These are phyloP conservation scores for Diplosoma virens DNA, from an alignment of 23 tunicate genomes.

Conservation along the genomic window DNA sequence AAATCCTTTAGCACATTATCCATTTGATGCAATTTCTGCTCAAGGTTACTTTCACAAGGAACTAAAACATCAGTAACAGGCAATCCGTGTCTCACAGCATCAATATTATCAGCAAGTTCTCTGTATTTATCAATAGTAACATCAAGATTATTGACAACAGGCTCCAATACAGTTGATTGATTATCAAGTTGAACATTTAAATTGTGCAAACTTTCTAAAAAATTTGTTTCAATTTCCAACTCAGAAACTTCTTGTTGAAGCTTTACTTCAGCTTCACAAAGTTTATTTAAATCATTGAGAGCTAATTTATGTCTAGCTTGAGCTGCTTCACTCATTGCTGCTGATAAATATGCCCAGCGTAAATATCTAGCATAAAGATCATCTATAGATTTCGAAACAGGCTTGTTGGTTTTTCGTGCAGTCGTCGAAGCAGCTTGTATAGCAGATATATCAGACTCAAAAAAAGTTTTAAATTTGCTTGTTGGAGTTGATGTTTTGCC, in stretches of 20 bases:
- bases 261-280: neutral
- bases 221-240: neutral
- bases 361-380: neutral
- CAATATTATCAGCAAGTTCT: conserved; percentile 1
- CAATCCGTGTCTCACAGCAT: neutral
- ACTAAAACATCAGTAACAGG: neutral
- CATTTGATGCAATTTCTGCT: neutral
- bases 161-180: neutral
- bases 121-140: neutral
- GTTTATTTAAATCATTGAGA: neutral
- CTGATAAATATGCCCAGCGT: neutral
- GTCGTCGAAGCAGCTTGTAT: neutral
- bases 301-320: neutral
- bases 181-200: neutral
- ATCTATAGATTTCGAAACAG: neutral
- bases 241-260: neutral
- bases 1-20: neutral
- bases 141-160: neutral
- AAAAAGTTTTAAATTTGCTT: neutral
- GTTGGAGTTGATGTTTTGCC: neutral
- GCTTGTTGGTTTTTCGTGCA: neutral
- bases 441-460: conserved; percentile 9
- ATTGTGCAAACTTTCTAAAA: neutral
- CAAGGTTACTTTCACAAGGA: neutral
- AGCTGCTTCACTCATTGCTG: neutral